Evolutionary conservation across 1,140 invertebrate genomes (phyloP), one percentile per base, ranked within the genome.

Genomic region (Campoletis sonorensis): DNA sequence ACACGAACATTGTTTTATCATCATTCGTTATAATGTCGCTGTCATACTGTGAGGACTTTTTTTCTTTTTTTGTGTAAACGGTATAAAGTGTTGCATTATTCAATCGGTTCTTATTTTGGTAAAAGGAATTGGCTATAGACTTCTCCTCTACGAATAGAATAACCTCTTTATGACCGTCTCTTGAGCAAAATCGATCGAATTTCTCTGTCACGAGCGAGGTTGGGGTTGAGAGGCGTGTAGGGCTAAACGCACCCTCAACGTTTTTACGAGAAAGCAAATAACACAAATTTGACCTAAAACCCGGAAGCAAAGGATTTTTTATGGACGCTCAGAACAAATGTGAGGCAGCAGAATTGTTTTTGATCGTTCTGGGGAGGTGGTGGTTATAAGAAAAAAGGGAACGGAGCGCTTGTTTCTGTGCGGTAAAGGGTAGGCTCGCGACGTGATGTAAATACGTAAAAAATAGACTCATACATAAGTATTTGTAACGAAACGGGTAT

Each of bases 111-210:
- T 49, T 40, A 72, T 72, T 40, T 11, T 26, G 33, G 13, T 23
- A n/a, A 40, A 40, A 23, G 16, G n/a, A 54, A 33, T 70, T 11
- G 26, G 30, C 72, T 45, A n/a, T n/a, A 18, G 26, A 54, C 21
- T 75, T 23, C 72, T 54, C 13, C 72, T n/a, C n/a, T 75, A 75
- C 45, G 54, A 75, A 75, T 75, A 75, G 72, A 75, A 54, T 30
- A 70, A 33, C 45, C 45, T 54, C 21, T 75, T 30, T 26, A 54
- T 30, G 72, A 75, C 45, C 72, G 16, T 27, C 67, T n/a, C n/a
- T 75, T 49, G 40, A 16, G 72, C 10, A 26, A 75, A 75, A 75
- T 75, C 72, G 72, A 75, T 75, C 72, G 0, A 54, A 11, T 15
- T 49, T 75, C 49, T 75, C 15, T 51, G 37, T 54, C 45, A 26